Percentiles rank a stretch among this genome's conserved stretches.
phyloP scores from a whole-genome alignment of 2,888 invertebrate genomes.

The Conus canariensis region DNA sequence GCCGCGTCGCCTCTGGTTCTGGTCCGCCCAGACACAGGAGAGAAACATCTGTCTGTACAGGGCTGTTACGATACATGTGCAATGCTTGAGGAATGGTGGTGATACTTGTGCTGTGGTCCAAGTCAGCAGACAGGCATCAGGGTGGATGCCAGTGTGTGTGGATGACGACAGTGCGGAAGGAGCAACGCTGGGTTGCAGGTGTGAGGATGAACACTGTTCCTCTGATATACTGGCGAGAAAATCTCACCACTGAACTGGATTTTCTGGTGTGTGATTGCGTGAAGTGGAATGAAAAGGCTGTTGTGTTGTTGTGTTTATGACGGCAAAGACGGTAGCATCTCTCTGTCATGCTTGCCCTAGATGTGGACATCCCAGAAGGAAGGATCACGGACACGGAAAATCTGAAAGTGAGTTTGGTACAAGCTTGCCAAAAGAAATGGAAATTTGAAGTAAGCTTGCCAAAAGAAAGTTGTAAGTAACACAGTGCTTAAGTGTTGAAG shows the following conservation, averaged over 20 bases:
- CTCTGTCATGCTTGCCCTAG: too few species aligned
- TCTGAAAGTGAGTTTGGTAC: too few species aligned
- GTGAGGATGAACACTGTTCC: too few species aligned
- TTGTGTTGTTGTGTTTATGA: neutral
- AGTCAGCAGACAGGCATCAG: neutral
- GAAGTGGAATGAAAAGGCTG: neutral
- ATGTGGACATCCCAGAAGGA: too few species aligned
- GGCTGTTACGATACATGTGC: neutral
- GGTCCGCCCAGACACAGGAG: too few species aligned
- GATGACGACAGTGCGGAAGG: neutral
- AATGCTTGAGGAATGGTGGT: neutral
- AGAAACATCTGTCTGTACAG: too few species aligned
- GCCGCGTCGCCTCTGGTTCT: neutral
- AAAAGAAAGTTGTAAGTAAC: neutral
- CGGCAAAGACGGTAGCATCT: too few species aligned
- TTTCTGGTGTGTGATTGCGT: neutral
- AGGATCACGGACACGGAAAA: too few species aligned
- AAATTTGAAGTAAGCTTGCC: neutral
- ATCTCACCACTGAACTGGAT: neutral
- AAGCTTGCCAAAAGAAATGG: slow-evolving; percentile 9
- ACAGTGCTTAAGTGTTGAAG: neutral
- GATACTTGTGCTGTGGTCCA: neutral
- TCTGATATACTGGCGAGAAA: too few species aligned
- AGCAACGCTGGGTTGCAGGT: neutral
- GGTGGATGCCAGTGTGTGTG: neutral